A percentile compares a stretch with the other conserved stretches of the same genome.
These are phyloP conservation scores for Corythornis cristatus DNA, from an alignment of 2,113 vertebrate genomes.

Conservation along the genomic window DNA sequence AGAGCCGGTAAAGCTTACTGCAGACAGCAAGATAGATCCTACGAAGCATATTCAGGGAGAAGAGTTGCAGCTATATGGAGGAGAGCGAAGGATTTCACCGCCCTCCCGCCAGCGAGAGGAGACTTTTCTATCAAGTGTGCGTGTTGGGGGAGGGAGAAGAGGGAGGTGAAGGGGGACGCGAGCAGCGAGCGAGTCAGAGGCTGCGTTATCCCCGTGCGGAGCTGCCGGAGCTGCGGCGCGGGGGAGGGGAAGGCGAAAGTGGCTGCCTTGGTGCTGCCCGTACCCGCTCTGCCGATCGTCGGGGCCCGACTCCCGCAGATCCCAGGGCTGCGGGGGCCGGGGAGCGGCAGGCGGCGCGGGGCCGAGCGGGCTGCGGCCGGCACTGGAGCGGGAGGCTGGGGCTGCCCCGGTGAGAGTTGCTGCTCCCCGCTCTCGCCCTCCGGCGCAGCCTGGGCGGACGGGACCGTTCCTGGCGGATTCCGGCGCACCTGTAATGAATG, in stretches of 20 bases:
- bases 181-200: conserved; percentile 14
- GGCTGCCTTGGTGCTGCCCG: neutral
- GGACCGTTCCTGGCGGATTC: neutral
- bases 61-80: too few species aligned
- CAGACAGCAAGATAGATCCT: too few species aligned
- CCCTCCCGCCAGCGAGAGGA: conserved; percentile 45
- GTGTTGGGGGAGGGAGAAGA: conserved; percentile 35
- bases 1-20: too few species aligned
- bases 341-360: neutral
- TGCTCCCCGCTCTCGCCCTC: neutral
- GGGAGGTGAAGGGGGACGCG: conserved; percentile 32
- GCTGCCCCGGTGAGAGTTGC: neutral
- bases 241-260: conserved; percentile 44
- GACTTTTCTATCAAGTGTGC: conserved; percentile 15
- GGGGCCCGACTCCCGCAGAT: neutral
- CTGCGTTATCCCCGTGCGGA: conserved; percentile 17
- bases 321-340: neutral
- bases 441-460: neutral
- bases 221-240: conserved; percentile 9
- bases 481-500: neutral
- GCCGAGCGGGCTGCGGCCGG: neutral
- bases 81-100: conserved; percentile 54
- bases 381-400: neutral
- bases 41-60: too few species aligned
- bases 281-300: neutral